Base-by-base conservation (phyloP, 2,888 invertebrate species). In the Calameuta filiformis region DNA sequence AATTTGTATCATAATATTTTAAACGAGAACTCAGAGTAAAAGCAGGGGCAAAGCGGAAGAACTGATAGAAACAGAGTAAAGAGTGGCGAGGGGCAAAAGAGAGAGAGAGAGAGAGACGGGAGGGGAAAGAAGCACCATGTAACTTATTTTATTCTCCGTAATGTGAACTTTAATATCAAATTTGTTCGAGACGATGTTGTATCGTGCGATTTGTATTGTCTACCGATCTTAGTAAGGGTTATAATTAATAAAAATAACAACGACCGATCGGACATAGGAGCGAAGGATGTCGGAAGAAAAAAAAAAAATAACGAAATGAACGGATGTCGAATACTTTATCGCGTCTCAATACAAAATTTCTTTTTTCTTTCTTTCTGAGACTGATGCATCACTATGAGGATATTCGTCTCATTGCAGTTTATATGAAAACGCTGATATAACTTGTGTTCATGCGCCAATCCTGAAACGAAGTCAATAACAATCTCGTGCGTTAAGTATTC, bases 1-100 rank as follows among this genome's bases (percentile, higher is more conserved):
- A 89, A 89, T 89, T 89, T 89, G 86, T 89, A 89, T 85, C 83
- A 88, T 88, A 86, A 87, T 87, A 88, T 87, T 87, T 88, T 89
- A 76, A 86, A 83, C 85, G 85, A 86, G 35, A 86, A 86, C 87
- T 35, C 35, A 35, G 35, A 35, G 35, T 86, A 85, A 84, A 86
- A 56, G 23, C 56, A 23, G 56, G 23, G 23, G 9, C 23, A 9
- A 56, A 23, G 23, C 56, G 23, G 23, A 23, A 56, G 56, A 23
- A 23, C 56, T 56, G 56, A 56, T 56, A 56, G 56, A 56, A 23
- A 56, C 23, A 56, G 56, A 15, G 15, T 56, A 15, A 15, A 1
- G 9, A 2, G 23, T 56, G 9, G 23, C 9, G 56, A 23, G 6
- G 23, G 23, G 2, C 9, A 56, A 15, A 40, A 40, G 15, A 35